A percentile compares a stretch with the other conserved stretches of the same genome.
These are phyloP conservation scores for Gavialis gangeticus DNA, from an alignment of 2,113 vertebrate genomes.

Conservation along the genomic window DNA sequence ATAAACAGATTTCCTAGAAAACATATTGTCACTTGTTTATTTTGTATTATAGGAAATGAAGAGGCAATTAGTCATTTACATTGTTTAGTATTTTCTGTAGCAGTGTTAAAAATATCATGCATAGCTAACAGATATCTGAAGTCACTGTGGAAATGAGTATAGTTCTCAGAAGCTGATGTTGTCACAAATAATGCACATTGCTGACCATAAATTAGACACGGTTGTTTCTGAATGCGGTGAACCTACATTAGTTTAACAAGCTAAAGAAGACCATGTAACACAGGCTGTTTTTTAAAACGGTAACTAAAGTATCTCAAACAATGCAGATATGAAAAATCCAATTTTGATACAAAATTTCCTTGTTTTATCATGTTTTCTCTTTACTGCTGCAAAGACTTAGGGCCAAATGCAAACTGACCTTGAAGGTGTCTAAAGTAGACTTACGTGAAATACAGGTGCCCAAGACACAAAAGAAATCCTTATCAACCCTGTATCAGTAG, in stretches of 20 bases:
- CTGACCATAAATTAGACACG: accelerated
- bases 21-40: background rate
- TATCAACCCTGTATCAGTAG: too few species aligned
- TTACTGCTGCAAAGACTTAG: background rate
- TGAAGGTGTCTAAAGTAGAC: too few species aligned
- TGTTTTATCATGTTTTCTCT: background rate
- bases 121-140: background rate
- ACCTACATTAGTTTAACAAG: background rate
- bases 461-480: too few species aligned
- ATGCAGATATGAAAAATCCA: background rate
- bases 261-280: background rate
- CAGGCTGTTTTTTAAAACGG: background rate
- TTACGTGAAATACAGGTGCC: too few species aligned
- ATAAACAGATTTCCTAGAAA: background rate
- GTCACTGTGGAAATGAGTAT: accelerated
- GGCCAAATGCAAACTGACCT: too few species aligned
- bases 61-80: background rate
- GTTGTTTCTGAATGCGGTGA: background rate
- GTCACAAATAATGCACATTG: background rate
- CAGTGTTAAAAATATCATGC: background rate
- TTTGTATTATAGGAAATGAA: background rate
- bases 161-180: background rate
- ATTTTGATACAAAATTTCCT: background rate
- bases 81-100: background rate
- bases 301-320: background rate